A percentile compares a stretch with the other conserved stretches of the same genome.
These are phyloP conservation scores for Pseudachorutes palmiensis DNA, from an alignment of 1,140 invertebrate species.

Conservation along the genomic window DNA sequence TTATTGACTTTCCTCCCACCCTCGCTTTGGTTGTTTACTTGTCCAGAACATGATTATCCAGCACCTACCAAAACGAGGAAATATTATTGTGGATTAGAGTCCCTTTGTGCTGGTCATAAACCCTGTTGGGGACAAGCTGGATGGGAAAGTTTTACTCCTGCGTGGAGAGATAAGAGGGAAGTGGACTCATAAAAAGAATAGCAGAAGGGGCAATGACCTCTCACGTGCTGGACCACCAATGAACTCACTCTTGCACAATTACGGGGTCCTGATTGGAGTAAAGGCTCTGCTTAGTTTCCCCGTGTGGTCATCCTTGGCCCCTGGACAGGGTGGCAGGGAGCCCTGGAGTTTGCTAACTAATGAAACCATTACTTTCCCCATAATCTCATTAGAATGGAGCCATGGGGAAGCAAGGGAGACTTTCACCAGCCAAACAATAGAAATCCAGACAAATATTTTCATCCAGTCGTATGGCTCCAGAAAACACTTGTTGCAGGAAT, in stretches of 20 bases:
- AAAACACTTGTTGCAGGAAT: constrained; percentile 4
- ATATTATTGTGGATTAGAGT: no score
- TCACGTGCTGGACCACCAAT: no score
- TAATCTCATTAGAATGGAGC: constrained; percentile 3
- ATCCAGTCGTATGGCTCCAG: neutral
- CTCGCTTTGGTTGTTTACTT: no score
- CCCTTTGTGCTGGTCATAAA: neutral
- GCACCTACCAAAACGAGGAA: no score
- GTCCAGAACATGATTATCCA: no score
- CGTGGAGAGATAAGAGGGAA: neutral
- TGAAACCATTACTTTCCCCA: constrained; percentile 11
- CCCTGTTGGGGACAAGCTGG: neutral
- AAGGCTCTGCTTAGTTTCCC: no score
- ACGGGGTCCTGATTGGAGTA: no score
- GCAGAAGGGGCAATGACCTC: neutral
- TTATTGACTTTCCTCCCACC: no score
- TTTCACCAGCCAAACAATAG: neutral
- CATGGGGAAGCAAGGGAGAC: neutral
- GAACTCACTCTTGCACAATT: no score
- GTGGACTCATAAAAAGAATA: neutral
- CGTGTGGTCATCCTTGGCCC: no score
- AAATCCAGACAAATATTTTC: constrained; percentile 9
- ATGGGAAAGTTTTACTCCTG: neutral
- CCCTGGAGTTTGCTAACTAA: neutral
- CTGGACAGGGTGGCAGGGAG: no score